Evolutionary conservation across 2,113 vertebrate genomes (phyloP), one percentile per base, ranked within the genome.

Genomic region (Narcine bancroftii): DNA sequence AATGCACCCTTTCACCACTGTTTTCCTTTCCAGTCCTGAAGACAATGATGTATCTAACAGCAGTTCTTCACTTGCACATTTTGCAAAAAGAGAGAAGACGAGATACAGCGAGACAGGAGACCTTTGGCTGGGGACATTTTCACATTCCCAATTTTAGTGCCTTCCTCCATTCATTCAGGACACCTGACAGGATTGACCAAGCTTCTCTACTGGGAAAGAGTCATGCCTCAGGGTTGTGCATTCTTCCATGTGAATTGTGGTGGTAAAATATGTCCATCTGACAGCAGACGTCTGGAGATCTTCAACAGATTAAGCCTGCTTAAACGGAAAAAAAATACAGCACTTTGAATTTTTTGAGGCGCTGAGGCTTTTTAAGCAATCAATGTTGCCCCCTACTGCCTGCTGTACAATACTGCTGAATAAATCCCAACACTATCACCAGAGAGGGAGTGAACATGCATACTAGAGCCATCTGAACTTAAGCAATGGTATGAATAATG

Each of bases 321-420:
- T 87, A n/a, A 39, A 87, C 6, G 56, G n/a, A 2, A 60, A 75
- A n/a, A n/a, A n/a, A n/a, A n/a, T n/a, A 39, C 81, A 87, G 9
- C 50, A 85, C 10, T 85, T 26, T 26, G 4, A 56, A 3, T 6
- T 85, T 85, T 29, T 10, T 7, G 24, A 26, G 24, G 76, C 81
- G 36, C 81, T 36, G 5, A 17, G 21, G 7, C 3, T n/a, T 7
- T 83, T 56, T 63, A 56, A 87, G 79, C 60, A 53, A 60, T 63
- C 81, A 63, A 87, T 60, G 53, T 53, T 87, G 81, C 81, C 81
- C 81, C 81, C 81, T 87, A 60, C 53, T 60, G 81, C 10, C 33
- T 26, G n/a, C 11, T 56, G 15, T 53, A 36, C 47, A n/a, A 85
- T 36, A 60, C 19, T 6, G 17, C 81, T 87, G 33, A 63, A n/a